Conservation (phyloP, 2,888 invertebrate species). For the Panzeria rudis region DNA sequence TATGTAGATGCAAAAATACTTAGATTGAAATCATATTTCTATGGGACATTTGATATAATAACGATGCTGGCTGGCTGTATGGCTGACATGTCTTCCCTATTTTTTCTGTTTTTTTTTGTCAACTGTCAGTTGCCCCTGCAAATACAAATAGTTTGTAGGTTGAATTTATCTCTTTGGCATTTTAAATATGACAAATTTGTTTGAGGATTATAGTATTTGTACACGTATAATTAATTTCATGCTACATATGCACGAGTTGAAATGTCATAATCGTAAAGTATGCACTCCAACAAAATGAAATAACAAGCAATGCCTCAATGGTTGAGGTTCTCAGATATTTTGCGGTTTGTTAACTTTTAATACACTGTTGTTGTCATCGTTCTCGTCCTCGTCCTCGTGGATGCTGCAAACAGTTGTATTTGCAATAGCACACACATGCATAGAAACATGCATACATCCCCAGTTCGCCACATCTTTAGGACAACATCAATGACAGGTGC, state of each 20-base stretch:
- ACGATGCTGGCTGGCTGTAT: background rate
- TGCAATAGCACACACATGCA: background rate
- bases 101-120: background rate
- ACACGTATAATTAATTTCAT: slow-evolving; percentile 80
- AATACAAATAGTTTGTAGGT: slow-evolving; percentile 31
- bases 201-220: slow-evolving; percentile 79
- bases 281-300: slow-evolving; percentile 60
- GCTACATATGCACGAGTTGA: slow-evolving; percentile 62
- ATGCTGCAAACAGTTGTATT: background rate
- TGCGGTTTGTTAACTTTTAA: slow-evolving; percentile 63
- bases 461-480: too few relatives aligned
- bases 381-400: background rate
- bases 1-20: background rate
- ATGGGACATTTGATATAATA: slow-evolving; percentile 31
- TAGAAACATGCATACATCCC: background rate
- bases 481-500: too few relatives aligned
- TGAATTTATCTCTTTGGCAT: slow-evolving; percentile 35
- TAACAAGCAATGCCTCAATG: slow-evolving; percentile 62
- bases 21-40: background rate
- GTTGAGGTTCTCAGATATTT: slow-evolving; percentile 72
- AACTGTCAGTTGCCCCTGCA: slow-evolving; percentile 37
- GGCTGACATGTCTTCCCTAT: slow-evolving; percentile 28
- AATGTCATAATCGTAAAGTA: slow-evolving; percentile 53
- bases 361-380: slow-evolving; percentile 21
- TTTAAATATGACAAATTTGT: slow-evolving; percentile 75